Evolutionary conservation across 2,888 invertebrate species (phyloP).

Genomic region (Mactromeris polynyma): DNA sequence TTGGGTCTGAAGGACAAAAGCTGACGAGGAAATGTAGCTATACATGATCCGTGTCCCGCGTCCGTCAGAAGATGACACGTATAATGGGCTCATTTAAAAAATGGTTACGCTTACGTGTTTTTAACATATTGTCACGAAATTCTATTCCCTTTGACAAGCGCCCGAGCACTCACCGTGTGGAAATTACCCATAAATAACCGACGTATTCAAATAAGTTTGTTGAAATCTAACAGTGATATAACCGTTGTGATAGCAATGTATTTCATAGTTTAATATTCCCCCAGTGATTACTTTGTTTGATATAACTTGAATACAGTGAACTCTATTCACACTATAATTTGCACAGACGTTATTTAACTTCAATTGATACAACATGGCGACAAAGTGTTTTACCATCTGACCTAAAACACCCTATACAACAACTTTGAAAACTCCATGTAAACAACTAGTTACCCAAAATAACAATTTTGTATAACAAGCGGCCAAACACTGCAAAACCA

Average conservation of each 20-base stretch:
- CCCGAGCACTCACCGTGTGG: background rate
- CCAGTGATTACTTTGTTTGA: background rate
- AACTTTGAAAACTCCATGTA: too few relatives aligned
- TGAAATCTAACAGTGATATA: background rate
- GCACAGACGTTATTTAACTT: background rate
- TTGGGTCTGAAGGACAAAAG: constrained; percentile 25
- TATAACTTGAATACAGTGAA: background rate
- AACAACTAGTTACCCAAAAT: too few relatives aligned
- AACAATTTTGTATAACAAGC: too few relatives aligned
- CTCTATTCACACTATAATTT: background rate
- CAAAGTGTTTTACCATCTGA: background rate
- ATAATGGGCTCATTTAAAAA: constrained; percentile 30
- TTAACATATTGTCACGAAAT: constrained; percentile 32
- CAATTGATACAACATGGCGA: background rate
- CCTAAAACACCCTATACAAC: too few relatives aligned
- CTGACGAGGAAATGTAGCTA: constrained; percentile 28
- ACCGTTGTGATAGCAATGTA: background rate
- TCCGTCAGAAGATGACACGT: constrained; percentile 24
- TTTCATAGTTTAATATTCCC: background rate
- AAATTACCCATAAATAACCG: background rate
- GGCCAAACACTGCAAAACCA: too few relatives aligned
- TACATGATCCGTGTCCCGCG: constrained; percentile 18
- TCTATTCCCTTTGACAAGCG: constrained; percentile 9
- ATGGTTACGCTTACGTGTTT: constrained; percentile 26
- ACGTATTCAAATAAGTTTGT: background rate